phyloP scores from a whole-genome alignment of 1,140 invertebrate genomes.

The Callitettix versicolor region DNA sequence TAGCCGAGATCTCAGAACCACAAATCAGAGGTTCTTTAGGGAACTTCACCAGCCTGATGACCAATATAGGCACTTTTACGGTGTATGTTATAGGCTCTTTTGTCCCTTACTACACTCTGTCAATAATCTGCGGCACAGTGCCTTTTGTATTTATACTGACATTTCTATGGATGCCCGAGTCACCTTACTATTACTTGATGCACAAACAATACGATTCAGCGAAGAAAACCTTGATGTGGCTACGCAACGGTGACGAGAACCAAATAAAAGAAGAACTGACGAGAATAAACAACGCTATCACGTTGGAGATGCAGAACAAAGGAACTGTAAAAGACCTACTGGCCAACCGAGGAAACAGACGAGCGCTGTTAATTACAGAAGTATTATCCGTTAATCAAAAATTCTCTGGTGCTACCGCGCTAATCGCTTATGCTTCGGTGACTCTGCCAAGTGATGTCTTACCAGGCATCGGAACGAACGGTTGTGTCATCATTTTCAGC shows the following conservation, averaged over 20 bases:
- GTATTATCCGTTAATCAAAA: conserved; percentile 25
- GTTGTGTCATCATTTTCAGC: conserved; percentile 20
- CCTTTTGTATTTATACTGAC: conserved; percentile 51
- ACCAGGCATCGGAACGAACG: conserved; percentile 14
- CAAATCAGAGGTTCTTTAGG: conserved; percentile 48
- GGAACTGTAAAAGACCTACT: conserved; percentile 11
- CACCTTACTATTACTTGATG: conserved; percentile 56
- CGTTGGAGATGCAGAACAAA: conserved; percentile 12
- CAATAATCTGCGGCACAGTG: conserved; percentile 47
- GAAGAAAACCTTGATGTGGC: conserved; percentile 45
- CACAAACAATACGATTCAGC: conserved; percentile 49
- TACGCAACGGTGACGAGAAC: conserved; percentile 39
- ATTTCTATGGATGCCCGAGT: conserved; percentile 68
- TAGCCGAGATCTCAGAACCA: conserved; percentile 54
- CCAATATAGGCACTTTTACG: conserved; percentile 62
- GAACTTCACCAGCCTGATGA: conserved; percentile 54
- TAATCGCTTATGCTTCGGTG: conserved; percentile 20
- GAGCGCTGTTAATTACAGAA: conserved; percentile 37
- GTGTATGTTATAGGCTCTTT: conserved; percentile 65
- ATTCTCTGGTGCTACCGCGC: conserved; percentile 19
- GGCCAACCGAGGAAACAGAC: conserved; percentile 25
- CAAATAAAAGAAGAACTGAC: conserved; percentile 14
- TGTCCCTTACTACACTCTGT: conserved; percentile 52
- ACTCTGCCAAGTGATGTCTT: conserved; percentile 28
- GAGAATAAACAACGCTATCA: conserved; percentile 18